Evolutionary conservation across 2,888 invertebrate species (phyloP), one percentile per base, ranked within the genome.

Genomic region (Metacarcinus magister): DNA sequence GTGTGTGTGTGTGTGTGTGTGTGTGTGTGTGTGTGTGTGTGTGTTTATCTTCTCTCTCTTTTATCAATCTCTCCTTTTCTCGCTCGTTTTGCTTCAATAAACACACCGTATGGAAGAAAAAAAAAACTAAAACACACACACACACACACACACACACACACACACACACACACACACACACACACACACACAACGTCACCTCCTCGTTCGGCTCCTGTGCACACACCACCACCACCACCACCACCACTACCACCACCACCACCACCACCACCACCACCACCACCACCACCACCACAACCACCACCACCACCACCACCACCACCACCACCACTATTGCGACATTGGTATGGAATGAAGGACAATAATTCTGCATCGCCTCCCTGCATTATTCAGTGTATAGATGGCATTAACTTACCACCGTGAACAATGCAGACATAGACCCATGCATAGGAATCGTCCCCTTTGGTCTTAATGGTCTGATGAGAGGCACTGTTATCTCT

Each of bases 301-400:
- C 60, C 60, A 67, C 60, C 60, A 67, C 60, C 60, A 67, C 60
- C 60, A 67, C 60, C 60, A 67, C 60, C 60, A 67, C 23, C 60
- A 67, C 60, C 60, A 54, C 54, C 54, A 67, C 67, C 67, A 67
- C 67, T 8, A 67, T 43, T 23, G 23, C 75, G 28, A 82, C 93
- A 93, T 93, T 75, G 75, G 93, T 93, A 93, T 93, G 93, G 93
- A 93, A 44, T 93, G 93, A 75, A 44, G 32, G 82, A 28, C 75
- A 93, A n/a, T 93, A 93, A 75, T 44, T 75, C 93, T 44, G 93
- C 93, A 44, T 75, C 75, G 75, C 93, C 75, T 43, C 75, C 43
- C 43, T 93, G 93, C 67, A 93, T 93, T 75, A 93, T 93, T 93
- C 93, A 93, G 75, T 93, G 93, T 93, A 93, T 93, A 44, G 93